Conservation (phyloP, 2,113 vertebrate genomes). For the Nyctibius bracteatus region DNA sequence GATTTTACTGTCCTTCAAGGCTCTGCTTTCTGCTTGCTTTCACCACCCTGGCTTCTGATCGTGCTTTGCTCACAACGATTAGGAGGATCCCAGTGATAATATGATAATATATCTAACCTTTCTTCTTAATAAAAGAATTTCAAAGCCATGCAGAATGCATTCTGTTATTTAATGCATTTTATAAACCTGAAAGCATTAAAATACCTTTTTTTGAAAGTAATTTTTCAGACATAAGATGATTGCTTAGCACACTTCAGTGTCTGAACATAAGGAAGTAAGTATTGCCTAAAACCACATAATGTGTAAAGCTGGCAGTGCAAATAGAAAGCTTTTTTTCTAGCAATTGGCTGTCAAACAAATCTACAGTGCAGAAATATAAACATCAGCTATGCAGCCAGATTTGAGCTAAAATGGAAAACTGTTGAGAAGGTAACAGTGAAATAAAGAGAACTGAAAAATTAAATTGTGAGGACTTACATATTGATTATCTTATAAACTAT, state of each 20-base stretch:
- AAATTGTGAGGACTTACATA: background rate
- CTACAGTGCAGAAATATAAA: slow-evolving; percentile 49
- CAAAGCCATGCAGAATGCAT: background rate
- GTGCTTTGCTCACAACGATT: background rate
- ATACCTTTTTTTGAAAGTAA: background rate
- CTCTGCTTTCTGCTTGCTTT: background rate
- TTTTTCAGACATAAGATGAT: slow-evolving; percentile 13
- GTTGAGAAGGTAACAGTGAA: slow-evolving; percentile 18
- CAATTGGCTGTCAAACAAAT: slow-evolving; percentile 47
- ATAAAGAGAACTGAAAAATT: background rate
- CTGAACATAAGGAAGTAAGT: slow-evolving; percentile 24
- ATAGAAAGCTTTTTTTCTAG: slow-evolving; percentile 40
- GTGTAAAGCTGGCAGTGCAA: slow-evolving; percentile 40
- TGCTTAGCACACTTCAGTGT: background rate
- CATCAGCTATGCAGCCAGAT: slow-evolving; percentile 38
- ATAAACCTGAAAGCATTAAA: background rate
- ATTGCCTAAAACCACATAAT: slow-evolving; percentile 27
- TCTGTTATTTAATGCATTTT: background rate
- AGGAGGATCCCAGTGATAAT: background rate
- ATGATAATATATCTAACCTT: too few species aligned
- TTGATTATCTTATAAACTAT: background rate
- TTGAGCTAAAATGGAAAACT: slow-evolving; percentile 10
- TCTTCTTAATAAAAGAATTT: background rate
- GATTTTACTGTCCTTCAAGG: background rate
- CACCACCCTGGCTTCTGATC: background rate